phyloP scores from a whole-genome alignment of 1,140 invertebrate genomes.

The Drosophila albomicans region DNA sequence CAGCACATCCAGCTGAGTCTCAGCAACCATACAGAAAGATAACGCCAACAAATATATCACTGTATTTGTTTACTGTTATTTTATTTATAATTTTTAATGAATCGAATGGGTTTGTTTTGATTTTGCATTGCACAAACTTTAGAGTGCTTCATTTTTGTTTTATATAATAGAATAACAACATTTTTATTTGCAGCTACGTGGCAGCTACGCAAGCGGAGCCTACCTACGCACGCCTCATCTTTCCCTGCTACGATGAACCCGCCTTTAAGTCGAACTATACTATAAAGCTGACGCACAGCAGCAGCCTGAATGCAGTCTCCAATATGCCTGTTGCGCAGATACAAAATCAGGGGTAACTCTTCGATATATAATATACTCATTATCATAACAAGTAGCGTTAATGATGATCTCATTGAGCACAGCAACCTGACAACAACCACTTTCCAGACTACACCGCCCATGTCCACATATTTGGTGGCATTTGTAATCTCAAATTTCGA shows the following conservation, averaged over 20 bases:
- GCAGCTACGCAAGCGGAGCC: slow-evolving; percentile 93
- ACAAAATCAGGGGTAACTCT: slow-evolving; percentile 47
- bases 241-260: slow-evolving; percentile 97
- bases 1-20: slow-evolving; percentile 31
- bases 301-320: slow-evolving; percentile 86
- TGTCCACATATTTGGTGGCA: slow-evolving; percentile 92
- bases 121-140: slow-evolving; percentile 14
- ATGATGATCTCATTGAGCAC: slow-evolving; percentile 18
- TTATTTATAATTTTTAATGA: slow-evolving; percentile 25
- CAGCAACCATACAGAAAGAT: slow-evolving; percentile 11
- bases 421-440: slow-evolving; percentile 69
- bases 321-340: slow-evolving; percentile 86
- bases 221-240: slow-evolving; percentile 91
- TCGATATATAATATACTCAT: neutral
- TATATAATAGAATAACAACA: neutral
- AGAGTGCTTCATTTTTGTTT: neutral
- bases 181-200: slow-evolving; percentile 87
- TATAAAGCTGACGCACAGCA: slow-evolving; percentile 87
- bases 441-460: slow-evolving; percentile 87
- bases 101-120: slow-evolving; percentile 33
- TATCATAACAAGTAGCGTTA: neutral
- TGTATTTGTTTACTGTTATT: slow-evolving; percentile 15
- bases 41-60: slow-evolving; percentile 12
- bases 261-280: slow-evolving; percentile 90
- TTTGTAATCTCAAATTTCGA: slow-evolving; percentile 90